phyloP scores from a whole-genome alignment of 1,140 invertebrate genomes.

The Drosophila triauraria region DNA sequence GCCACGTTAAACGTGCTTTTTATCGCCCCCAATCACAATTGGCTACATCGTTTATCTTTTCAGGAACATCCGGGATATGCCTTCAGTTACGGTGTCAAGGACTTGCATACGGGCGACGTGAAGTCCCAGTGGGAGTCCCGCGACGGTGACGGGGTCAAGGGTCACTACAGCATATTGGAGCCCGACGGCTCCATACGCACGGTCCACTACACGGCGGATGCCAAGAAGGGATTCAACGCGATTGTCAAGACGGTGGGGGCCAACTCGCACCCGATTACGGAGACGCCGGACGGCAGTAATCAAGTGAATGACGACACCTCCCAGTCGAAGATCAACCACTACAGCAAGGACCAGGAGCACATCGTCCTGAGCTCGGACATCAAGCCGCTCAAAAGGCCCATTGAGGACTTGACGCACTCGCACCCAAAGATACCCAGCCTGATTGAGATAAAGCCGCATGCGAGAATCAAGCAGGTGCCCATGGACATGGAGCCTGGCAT shows the following conservation, averaged over 20 bases:
- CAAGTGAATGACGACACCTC: slow-evolving; percentile 73
- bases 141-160: slow-evolving; percentile 87
- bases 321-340: slow-evolving; percentile 85
- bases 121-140: slow-evolving; percentile 88
- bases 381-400: slow-evolving; percentile 72
- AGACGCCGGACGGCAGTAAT: slow-evolving; percentile 64
- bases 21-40: not conserved
- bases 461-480: slow-evolving; percentile 79
- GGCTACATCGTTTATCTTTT: slow-evolving; percentile 23
- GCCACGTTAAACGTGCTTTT: slow-evolving; percentile 1
- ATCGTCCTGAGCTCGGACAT: slow-evolving; percentile 84
- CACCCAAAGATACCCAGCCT: slow-evolving; percentile 80
- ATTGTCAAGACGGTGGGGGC: slow-evolving; percentile 87
- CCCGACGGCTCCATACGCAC: slow-evolving; percentile 88
- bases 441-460: slow-evolving; percentile 81
- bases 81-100: slow-evolving; percentile 90
- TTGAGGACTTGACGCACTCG: slow-evolving; percentile 77
- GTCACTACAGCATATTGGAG: slow-evolving; percentile 89
- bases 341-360: slow-evolving; percentile 84
- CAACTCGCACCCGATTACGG: slow-evolving; percentile 85
- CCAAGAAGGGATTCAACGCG: slow-evolving; percentile 88
- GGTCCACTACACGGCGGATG: slow-evolving; percentile 88
- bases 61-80: slow-evolving; percentile 88
- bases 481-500: slow-evolving; percentile 81
- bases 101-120: slow-evolving; percentile 89